phyloP scores from a whole-genome alignment of 2,113 vertebrate genomes.

The Rhinichthys klamathensis region DNA sequence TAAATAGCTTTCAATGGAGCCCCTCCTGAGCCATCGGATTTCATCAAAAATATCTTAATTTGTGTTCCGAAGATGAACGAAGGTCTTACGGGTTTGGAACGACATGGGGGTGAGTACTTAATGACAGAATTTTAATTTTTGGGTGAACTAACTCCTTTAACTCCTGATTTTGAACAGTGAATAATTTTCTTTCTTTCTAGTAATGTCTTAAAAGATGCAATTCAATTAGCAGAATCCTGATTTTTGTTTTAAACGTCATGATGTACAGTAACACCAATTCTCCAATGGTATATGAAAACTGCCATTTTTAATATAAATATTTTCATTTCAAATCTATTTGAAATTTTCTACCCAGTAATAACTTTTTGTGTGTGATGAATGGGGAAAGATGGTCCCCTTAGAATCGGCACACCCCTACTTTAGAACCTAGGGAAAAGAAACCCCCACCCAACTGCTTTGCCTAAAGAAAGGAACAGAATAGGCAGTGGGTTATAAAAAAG shows the following conservation, averaged over 20 bases:
- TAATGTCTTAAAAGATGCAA: not conserved
- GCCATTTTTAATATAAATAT: constrained; percentile 15
- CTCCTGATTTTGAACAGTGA: not conserved
- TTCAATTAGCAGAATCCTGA: not conserved
- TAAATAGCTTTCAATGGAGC: no score
- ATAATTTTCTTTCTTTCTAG: not conserved
- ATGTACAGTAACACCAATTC: not conserved
- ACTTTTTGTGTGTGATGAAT: not conserved
- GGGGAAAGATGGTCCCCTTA: not conserved
- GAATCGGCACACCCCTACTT: constrained; percentile 62
- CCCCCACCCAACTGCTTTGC: constrained; percentile 63
- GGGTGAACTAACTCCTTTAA: not conserved
- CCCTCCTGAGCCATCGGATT: no score
- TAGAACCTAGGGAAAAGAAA: constrained; percentile 72
- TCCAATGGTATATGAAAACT: not conserved
- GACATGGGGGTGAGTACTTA: no score
- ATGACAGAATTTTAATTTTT: no score
- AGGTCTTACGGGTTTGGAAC: no score
- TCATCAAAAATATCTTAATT: no score
- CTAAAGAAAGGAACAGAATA: constrained; percentile 60
- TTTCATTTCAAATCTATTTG: not conserved
- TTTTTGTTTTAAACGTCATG: not conserved
- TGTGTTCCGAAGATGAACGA: no score
- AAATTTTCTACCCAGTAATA: constrained; percentile 5
- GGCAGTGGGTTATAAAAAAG: constrained; percentile 33